A percentile compares a stretch with the other conserved stretches of the same genome.
Conservation (phyloP, 1,140 invertebrate genomes). For the Micrasema longulum region DNA sequence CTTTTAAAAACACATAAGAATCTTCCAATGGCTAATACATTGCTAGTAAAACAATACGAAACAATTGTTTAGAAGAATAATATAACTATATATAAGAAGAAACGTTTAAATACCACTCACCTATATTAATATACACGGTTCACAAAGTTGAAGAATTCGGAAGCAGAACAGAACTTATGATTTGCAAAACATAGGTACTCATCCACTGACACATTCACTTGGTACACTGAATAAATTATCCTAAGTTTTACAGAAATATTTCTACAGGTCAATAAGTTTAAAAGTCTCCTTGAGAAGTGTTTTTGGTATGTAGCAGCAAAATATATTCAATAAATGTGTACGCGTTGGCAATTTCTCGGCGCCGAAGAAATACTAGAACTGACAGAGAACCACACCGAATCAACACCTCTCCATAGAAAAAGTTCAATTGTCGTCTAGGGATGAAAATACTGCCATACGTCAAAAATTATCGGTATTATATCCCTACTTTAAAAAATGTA, state of each 20-base stretch:
- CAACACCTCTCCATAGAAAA: constrained; percentile 35
- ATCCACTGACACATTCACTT: constrained; percentile 32
- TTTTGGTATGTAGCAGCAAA: not conserved
- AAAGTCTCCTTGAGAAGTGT: not conserved
- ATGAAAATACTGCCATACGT: too few species aligned
- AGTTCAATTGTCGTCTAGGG: not conserved
- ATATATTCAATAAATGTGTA: constrained; percentile 5
- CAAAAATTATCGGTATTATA: too few species aligned
- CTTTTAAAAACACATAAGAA: too few species aligned
- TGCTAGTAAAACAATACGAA: too few species aligned
- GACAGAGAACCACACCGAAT: constrained; percentile 31
- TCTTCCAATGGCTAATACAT: too few species aligned
- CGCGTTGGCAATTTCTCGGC: constrained; percentile 27
- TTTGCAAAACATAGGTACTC: constrained; percentile 27
- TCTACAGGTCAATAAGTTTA: not conserved
- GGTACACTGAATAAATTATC: constrained; percentile 7
- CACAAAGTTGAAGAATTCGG: constrained; percentile 11
- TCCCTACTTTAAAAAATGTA: too few species aligned
- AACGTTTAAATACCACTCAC: not conserved
- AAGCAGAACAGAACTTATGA: constrained; percentile 29
- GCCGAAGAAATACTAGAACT: constrained; percentile 29
- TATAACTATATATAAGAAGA: too few species aligned
- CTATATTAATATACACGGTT: not conserved
- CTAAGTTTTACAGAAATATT: constrained; percentile 12
- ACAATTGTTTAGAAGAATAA: too few species aligned